Evolutionary conservation across 2,797 vertebrate genomes (phyloP), one percentile per base, ranked within the genome.

Genomic region (Lutjanus campechanus): DNA sequence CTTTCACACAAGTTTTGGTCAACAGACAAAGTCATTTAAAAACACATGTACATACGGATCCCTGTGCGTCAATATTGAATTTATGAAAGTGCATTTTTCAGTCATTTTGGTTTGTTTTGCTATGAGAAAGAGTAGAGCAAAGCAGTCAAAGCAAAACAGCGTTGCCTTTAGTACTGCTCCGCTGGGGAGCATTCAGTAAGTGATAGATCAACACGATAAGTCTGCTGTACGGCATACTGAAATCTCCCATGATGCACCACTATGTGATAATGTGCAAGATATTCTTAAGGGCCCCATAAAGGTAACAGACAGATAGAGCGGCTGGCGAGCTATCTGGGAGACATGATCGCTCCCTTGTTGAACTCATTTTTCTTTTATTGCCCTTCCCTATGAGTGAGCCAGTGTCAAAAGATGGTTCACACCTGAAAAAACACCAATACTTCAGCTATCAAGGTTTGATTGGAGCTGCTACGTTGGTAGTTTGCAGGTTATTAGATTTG

Each of bases 91-190:
- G 17, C 1, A 7, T 44, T 54, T 65, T 56, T 40, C n/a, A 43
- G 29, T 64, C 19, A 68, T 68, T 82, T 46, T 55, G 36, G 2
- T 68, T 58, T 22, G 43, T 46, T 5, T 62, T 55, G 46, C 4
- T 36, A 9, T 16, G 44, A 74, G 36, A 36, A 55, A n/a, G 3
- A 67, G 20, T 7, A 58, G 5, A 71, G 29, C 41, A 61, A 46
- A 86, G 69, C 25, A 69, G 61, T 79, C 7, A 43, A 68, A 68
- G 51, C 22, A 73, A 69, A 78, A 49, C 59, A 69, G 47, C 11
- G 20, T n/a, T 12, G 15, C 13, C n/a, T n/a, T 77, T 17, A 54
- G 22, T 74, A 78, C 16, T n/a, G 50, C 68, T 74, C 71, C 59
- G 22, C 5, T 25, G 86, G 81, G 81, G 50, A 62, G n/a, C 53